Evolutionary conservation across 1,140 invertebrate species (phyloP), one percentile per base, ranked within the genome.

Genomic region (Goniozus legneri): DNA sequence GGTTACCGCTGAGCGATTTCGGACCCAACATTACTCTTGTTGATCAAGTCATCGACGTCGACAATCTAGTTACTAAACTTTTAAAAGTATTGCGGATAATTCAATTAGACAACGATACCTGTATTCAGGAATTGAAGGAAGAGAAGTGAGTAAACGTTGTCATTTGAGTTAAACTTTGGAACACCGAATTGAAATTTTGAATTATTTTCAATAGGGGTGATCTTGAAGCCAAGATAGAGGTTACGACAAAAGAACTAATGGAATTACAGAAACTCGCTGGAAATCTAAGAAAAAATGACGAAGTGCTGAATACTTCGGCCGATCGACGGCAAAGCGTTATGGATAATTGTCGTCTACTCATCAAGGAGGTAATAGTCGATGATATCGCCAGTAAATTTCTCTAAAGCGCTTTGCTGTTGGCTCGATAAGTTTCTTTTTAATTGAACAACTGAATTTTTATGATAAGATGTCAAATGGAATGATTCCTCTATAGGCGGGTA

Each of bases 41-140:
- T 15, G 84, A 87, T 72, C 84, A 87, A 77, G 84, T 87, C 3
- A 86, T 87, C 44, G 82, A 86, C 12, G 84, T 87, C 19, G 85
- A 89, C 69, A 85, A 84, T 70, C 71, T 87, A 12, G 79, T 89
- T 4, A 86, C 85, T 1, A 85, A 84, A 58, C 69, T 89, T 56
- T 75, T 89, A 44, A 86, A 87, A 58, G 85, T 89, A 35, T 73
- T 89, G 52, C 76, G 83, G 33, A 82, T 87, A 15, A 85, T 87
- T 51, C 84, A 87, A 61, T 64, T 82, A 42, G 82, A 85, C 50
- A 84, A 82, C 54, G 83, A 86, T 50, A 81, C 78, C 14, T 82
- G 78, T 57, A 82, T 82, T 60, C 79, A 80, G 49, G 82, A 84
- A 53, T 60, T 84, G 19, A 80, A 75, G 56, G 78, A 80, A 47